phyloP scores from a whole-genome alignment of 1,140 invertebrate genomes.

The Callitettix versicolor region DNA sequence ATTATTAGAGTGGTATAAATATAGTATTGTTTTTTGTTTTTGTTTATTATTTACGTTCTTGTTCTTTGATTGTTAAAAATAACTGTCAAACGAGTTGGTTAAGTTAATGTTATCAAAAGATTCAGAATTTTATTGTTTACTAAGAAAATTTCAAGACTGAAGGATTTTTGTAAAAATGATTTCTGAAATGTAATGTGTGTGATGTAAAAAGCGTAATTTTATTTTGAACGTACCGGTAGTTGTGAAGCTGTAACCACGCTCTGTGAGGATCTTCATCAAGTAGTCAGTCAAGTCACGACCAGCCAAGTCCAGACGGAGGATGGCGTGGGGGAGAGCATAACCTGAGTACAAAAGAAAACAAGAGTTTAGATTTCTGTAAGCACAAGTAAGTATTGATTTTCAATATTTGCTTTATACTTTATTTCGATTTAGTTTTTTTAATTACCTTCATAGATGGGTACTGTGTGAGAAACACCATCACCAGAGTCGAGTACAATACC shows the following conservation, averaged over 20 bases:
- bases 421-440: background rate
- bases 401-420: background rate
- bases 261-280: constrained; percentile 79
- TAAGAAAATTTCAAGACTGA: no score
- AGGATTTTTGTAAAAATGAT: no score
- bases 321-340: constrained; percentile 59
- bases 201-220: background rate
- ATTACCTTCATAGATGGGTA: constrained; percentile 71
- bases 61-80: no score
- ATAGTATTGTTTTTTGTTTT: no score
- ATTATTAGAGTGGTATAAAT: no score
- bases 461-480: constrained; percentile 79
- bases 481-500: constrained; percentile 70
- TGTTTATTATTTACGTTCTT: no score
- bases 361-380: background rate
- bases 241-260: constrained; percentile 42
- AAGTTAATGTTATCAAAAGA: no score
- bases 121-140: no score
- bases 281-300: constrained; percentile 83
- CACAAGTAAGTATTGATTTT: background rate
- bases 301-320: constrained; percentile 79
- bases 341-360: constrained; percentile 28
- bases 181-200: background rate
- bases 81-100: no score
- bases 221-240: constrained; percentile 37